A percentile compares a stretch with the other conserved stretches of the same genome.
Conservation (phyloP, 2,113 vertebrate genomes). For the Anolis carolinensis region DNA sequence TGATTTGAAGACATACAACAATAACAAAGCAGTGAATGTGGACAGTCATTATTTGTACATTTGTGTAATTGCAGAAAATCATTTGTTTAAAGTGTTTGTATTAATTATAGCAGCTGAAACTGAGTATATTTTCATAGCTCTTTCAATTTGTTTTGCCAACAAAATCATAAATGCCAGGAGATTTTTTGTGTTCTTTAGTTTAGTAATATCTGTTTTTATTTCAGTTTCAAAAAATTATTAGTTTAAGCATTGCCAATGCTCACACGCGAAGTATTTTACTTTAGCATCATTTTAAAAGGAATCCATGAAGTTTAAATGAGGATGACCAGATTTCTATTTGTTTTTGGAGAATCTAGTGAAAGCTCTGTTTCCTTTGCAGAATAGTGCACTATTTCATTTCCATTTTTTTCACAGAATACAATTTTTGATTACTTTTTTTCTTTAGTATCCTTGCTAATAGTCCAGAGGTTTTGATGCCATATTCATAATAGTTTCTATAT, state of each 20-base stretch:
- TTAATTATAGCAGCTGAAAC: neutral
- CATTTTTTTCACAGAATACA: conserved; percentile 2
- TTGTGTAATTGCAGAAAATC: neutral
- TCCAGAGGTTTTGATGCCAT: conserved; percentile 1
- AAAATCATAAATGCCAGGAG: neutral
- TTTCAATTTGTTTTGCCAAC: neutral
- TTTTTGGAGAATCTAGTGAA: conserved; percentile 5
- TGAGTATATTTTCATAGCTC: neutral
- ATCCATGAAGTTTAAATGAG: neutral
- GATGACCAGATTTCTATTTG: neutral
- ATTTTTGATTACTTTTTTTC: conserved; percentile 2
- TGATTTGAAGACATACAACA: no score
- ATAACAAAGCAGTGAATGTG: neutral
- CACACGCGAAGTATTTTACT: conserved; percentile 2
- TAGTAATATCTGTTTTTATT: conserved; percentile 9
- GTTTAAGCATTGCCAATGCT: neutral
- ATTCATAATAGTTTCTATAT: conserved; percentile 1
- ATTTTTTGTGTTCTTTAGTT: conserved; percentile 10
- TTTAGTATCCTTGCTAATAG: neutral
- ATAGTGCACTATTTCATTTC: neutral
- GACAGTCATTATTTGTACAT: neutral
- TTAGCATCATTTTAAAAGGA: neutral
- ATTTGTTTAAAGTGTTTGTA: neutral
- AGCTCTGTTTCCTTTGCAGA: neutral
- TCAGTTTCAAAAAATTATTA: neutral